Base-by-base conservation (phyloP, 2,888 invertebrate species). In the Drosophila prostipennis region DNA sequence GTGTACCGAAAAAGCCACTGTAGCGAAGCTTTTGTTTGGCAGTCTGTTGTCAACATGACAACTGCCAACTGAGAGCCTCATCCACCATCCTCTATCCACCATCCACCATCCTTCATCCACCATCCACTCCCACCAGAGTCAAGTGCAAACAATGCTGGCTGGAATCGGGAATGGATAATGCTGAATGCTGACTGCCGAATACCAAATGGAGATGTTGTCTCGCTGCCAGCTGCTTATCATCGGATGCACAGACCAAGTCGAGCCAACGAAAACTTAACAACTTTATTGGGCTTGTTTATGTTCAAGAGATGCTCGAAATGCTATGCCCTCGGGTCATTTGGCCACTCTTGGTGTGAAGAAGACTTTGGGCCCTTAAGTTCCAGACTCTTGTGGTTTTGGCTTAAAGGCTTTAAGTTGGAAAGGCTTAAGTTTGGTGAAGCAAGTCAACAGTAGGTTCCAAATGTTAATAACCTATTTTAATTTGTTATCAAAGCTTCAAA, bases 231-330 rank as follows among this genome's bases (percentile, higher is more conserved):
- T 61, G 45, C 61, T 61, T 63, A 63, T 63, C 61, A 63, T n/a
- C 48, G 46, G 46, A 34, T 40, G 61, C 34, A 26, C 32, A 34
- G 46, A 11, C 32, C 58, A 14, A 45, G 42, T 8, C 16, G 40
- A 14, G 46, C 6, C 14, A 40, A 29, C 29, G 32, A 61, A 39
- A 39, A 29, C 29, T 23, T 16, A 61, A 61, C 61, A 46, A 40
- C 61, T 61, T 61, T 61, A 46, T 61, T 61, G 61, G 61, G 61
- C 61, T 36, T 63, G 61, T 63, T 63, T 63, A 26, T 63, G 48
- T 34, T n/a, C 63, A 40, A 63, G 48, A 61, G 45, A 8, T 23
- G 34, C 34, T 61, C 39, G 63, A 48, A 34, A n/a, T 61, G 61
- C 46, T 23, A 23, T 43, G 55, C 39, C 57, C 61, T 46, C 14